Evolutionary conservation across 92 coral and sea anemone genomes (phyloP).

Genomic region (Epizoanthus fatuus): DNA sequence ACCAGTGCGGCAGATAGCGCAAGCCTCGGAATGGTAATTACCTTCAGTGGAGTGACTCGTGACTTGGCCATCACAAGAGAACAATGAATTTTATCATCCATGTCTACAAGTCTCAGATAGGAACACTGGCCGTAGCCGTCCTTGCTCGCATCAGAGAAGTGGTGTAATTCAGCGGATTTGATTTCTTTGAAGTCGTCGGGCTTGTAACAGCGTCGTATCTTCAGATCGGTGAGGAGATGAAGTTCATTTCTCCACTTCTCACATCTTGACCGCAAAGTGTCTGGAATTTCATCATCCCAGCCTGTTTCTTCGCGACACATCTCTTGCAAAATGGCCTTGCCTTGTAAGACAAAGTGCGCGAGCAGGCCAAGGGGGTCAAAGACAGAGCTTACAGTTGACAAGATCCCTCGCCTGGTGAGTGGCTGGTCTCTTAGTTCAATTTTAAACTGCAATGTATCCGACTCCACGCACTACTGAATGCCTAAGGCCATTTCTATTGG

Average conservation of each 20-base stretch:
- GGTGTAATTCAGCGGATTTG: neutral
- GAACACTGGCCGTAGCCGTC: slow-evolving; percentile 28
- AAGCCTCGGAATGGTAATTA: no score
- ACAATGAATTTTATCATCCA: neutral
- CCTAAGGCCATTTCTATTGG: neutral
- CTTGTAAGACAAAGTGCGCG: neutral
- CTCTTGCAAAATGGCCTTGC: slow-evolving; percentile 3
- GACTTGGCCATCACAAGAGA: slow-evolving; percentile 27
- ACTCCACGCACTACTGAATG: neutral
- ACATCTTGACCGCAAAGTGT: neutral
- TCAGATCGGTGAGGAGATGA: neutral
- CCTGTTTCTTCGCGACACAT: neutral
- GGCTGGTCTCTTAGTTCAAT: neutral
- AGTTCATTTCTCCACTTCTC: neutral
- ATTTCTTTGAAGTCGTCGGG: slow-evolving; percentile 9
- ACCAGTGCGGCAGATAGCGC: no score
- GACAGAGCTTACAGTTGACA: slow-evolving; percentile 9
- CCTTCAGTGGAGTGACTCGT: neutral
- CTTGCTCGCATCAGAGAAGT: slow-evolving; percentile 10
- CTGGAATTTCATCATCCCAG: slow-evolving; percentile 17
- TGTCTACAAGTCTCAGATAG: neutral
- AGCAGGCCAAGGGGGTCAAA: slow-evolving; percentile 10
- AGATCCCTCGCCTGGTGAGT: neutral
- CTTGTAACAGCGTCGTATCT: slow-evolving; percentile 5
- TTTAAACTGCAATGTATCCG: neutral